phyloP scores from a whole-genome alignment of 92 coral and sea anemone species.

The Virgularia gustaviana region DNA sequence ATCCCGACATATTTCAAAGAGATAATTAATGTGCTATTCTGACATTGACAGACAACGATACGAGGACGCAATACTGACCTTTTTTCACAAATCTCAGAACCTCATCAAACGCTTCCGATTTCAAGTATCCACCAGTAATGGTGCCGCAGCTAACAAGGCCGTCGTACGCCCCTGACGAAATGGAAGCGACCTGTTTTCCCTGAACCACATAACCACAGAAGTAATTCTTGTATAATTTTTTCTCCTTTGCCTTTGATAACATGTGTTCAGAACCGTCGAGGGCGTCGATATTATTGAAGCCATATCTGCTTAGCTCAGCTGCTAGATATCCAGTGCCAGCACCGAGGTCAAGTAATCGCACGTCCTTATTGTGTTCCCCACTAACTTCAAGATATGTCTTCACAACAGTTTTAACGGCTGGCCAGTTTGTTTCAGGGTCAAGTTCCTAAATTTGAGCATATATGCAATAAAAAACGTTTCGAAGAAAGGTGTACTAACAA shows the following conservation, averaged over 20 bases:
- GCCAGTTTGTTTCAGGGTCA: not conserved
- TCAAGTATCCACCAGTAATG: conserved; percentile 43
- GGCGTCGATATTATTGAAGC: conserved; percentile 46
- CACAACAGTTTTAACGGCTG: not conserved
- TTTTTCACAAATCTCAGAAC: conserved; percentile 43
- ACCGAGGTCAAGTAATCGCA: too few species aligned
- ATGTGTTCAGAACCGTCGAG: conserved; percentile 49
- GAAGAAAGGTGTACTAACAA: too few species aligned
- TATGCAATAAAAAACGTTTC: too few species aligned
- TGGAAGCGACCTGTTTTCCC: conserved; percentile 19
- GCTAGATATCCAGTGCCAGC: too few species aligned
- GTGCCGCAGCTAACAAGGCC: conserved; percentile 43
- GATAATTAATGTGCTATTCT: too few species aligned
- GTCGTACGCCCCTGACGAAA: conserved; percentile 36
- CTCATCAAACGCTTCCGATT: conserved; percentile 48
- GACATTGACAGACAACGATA: too few species aligned
- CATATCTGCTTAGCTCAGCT: conserved; percentile 17
- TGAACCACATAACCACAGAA: conserved; percentile 38
- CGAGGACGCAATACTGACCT: too few species aligned
- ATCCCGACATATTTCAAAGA: too few species aligned
- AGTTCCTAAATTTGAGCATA: not conserved
- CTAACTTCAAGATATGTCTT: not conserved
- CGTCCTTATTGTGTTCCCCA: not conserved
- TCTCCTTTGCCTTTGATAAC: conserved; percentile 46
- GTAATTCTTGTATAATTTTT: conserved; percentile 36